Evolutionary conservation across 2,888 invertebrate genomes (phyloP).

Genomic region (Macaria notata): DNA sequence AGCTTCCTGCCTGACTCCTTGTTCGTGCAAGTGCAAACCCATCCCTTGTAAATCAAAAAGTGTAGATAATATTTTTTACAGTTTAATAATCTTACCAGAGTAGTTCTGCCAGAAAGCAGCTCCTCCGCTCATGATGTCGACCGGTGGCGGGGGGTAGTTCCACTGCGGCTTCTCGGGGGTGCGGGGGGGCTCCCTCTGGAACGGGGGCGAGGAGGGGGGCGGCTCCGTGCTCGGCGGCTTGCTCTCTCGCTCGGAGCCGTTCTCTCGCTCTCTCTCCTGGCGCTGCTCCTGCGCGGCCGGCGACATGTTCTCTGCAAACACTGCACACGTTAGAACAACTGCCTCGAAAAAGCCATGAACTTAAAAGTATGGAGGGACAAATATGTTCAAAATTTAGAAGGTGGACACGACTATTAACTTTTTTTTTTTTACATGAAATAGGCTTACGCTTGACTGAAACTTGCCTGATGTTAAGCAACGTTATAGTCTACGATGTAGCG

Average conservation of each 20-base stretch:
- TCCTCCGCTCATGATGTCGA: conserved; percentile 92
- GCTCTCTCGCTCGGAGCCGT: conserved; percentile 75
- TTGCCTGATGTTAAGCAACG: too few relatives aligned
- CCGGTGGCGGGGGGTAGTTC: conserved; percentile 77
- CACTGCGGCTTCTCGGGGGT: conserved; percentile 80
- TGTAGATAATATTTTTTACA: too few relatives aligned
- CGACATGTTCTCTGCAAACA: conserved; percentile 63
- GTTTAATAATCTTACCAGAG: conserved; percentile 84
- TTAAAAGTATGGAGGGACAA: too few relatives aligned
- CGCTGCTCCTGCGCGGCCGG: conserved; percentile 63
- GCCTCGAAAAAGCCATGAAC: too few relatives aligned
- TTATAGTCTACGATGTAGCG: too few relatives aligned
- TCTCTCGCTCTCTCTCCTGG: conserved; percentile 71
- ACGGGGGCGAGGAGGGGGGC: conserved; percentile 70
- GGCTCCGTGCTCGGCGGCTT: conserved; percentile 74
- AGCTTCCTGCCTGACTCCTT: too few relatives aligned
- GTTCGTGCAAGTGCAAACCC: too few relatives aligned
- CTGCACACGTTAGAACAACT: conserved; percentile 13
- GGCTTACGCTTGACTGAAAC: too few relatives aligned
- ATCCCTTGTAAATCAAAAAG: too few relatives aligned
- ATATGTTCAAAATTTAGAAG: too few relatives aligned
- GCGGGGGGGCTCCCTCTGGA: conserved; percentile 71
- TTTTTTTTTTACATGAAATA: too few relatives aligned
- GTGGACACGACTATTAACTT: too few relatives aligned
- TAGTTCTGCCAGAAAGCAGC: conserved; percentile 96